Percentiles rank a stretch among this genome's conserved stretches.
phyloP scores from a whole-genome alignment of 1,140 invertebrate species.

The Papilio aristodemus region DNA sequence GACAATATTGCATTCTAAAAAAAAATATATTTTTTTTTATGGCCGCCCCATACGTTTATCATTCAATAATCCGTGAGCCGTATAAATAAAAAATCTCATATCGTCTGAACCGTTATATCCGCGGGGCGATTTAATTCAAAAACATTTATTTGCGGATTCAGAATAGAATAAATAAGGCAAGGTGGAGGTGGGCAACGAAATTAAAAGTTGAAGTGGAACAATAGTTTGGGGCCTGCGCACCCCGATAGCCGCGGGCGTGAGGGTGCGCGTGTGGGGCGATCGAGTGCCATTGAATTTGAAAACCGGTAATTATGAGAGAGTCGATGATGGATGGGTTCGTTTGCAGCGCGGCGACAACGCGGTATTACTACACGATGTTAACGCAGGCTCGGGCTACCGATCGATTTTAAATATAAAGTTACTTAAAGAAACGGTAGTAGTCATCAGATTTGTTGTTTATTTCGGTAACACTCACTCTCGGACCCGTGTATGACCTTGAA shows the following conservation, averaged over 20 bases:
- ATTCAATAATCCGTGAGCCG: slow-evolving; percentile 28
- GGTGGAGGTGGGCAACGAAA: slow-evolving; percentile 42
- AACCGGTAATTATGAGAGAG: slow-evolving; percentile 37
- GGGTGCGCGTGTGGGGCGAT: slow-evolving; percentile 31
- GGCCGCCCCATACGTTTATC: slow-evolving; percentile 2
- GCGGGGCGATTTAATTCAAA: slow-evolving; percentile 39
- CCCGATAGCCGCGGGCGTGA: slow-evolving; percentile 30
- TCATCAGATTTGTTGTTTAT: no score
- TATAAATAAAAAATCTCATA: slow-evolving; percentile 38
- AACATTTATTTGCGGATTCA: slow-evolving; percentile 42
- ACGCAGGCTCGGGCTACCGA: slow-evolving; percentile 1
- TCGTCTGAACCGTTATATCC: slow-evolving; percentile 39
- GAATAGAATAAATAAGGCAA: slow-evolving; percentile 41
- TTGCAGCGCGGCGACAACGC: background rate
- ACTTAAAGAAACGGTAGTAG: no score
- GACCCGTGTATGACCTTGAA: no score
- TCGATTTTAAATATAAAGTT: no score
- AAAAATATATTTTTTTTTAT: slow-evolving; percentile 1
- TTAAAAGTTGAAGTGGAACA: slow-evolving; percentile 45
- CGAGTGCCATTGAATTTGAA: slow-evolving; percentile 30
- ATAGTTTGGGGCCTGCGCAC: slow-evolving; percentile 35
- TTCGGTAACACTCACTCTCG: no score
- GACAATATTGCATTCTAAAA: background rate
- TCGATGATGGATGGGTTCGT: slow-evolving; percentile 26
- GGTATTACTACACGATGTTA: background rate